Evolutionary conservation across 2,797 vertebrate genomes (phyloP).

Genomic region (Ctenochaetus hawaiiensis): DNA sequence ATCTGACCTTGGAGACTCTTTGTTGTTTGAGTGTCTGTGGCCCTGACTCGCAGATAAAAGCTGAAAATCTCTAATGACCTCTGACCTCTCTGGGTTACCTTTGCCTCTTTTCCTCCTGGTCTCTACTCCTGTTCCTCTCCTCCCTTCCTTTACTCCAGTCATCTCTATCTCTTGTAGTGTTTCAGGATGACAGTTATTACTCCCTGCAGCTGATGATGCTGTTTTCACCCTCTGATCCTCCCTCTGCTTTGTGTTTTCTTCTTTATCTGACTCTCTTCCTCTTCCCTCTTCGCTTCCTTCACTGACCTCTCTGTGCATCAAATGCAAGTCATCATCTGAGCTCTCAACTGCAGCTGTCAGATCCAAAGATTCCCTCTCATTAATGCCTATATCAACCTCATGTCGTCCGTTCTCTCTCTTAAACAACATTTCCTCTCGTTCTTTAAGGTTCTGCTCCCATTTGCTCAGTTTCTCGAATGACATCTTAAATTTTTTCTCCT

Average conservation of each 20-base stretch:
- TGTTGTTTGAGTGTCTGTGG: conserved; percentile 15
- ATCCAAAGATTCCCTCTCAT: neutral
- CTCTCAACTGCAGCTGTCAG: neutral
- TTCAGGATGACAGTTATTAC: conserved; percentile 51
- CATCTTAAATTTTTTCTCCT: conserved; percentile 53
- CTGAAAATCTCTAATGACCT: neutral
- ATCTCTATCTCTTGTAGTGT: conserved; percentile 31
- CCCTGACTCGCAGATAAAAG: conserved; percentile 30
- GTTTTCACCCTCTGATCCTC: conserved; percentile 31
- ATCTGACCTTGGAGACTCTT: conserved; percentile 16
- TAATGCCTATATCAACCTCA: neutral
- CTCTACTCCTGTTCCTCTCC: neutral
- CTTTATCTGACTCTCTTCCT: conserved; percentile 22
- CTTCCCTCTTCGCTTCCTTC: conserved; percentile 23
- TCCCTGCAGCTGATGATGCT: conserved; percentile 22
- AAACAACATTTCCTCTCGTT: conserved; percentile 45
- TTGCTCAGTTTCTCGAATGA: conserved; percentile 35
- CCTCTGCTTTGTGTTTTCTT: neutral
- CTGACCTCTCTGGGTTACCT: neutral
- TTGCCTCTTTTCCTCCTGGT: neutral
- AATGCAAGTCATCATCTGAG: conserved; percentile 16
- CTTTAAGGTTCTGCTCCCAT: conserved; percentile 58
- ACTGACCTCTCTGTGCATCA: conserved; percentile 49
- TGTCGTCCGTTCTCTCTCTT: neutral
- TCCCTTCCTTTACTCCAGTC: conserved; percentile 17